These are phyloP conservation scores for Microctenopoma lineatum DNA, from an alignment of 2,797 vertebrate species.

Conservation along the genomic window DNA sequence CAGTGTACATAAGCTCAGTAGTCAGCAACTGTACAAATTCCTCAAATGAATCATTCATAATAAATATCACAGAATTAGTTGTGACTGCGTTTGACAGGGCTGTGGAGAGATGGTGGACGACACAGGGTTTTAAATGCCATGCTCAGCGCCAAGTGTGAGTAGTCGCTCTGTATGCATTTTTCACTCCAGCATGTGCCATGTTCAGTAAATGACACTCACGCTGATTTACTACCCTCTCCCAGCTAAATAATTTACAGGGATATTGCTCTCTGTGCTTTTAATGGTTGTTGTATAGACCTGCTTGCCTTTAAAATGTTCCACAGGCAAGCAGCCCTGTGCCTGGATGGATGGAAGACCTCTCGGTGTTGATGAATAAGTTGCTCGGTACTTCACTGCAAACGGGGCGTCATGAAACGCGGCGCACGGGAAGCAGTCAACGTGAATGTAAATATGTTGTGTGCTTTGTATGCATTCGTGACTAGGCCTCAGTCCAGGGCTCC, in stretches of 20 bases:
- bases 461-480: constrained; percentile 47
- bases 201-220: constrained; percentile 78
- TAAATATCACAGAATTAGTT: constrained; percentile 78
- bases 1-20: constrained; percentile 46
- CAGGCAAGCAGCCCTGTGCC: constrained; percentile 68
- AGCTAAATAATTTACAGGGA: constrained; percentile 82
- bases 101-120: constrained; percentile 69
- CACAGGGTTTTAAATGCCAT: constrained; percentile 77
- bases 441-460: constrained; percentile 38
- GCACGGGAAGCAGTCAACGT: constrained; percentile 56
- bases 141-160: constrained; percentile 70
- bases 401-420: constrained; percentile 66
- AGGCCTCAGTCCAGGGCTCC: constrained; percentile 48
- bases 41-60: constrained; percentile 79
- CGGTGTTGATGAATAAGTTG: constrained; percentile 79
- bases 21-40: constrained; percentile 64
- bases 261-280: constrained; percentile 79
- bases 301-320: constrained; percentile 80
- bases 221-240: constrained; percentile 79
- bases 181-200: constrained; percentile 77
- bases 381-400: constrained; percentile 68
- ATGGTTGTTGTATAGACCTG: constrained; percentile 78
- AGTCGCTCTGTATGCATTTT: constrained; percentile 78
- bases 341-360: constrained; percentile 76
- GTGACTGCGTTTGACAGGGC: constrained; percentile 77